Evolutionary conservation across 2,888 invertebrate species (phyloP).

Genomic region (Opisthograptis luteolata): DNA sequence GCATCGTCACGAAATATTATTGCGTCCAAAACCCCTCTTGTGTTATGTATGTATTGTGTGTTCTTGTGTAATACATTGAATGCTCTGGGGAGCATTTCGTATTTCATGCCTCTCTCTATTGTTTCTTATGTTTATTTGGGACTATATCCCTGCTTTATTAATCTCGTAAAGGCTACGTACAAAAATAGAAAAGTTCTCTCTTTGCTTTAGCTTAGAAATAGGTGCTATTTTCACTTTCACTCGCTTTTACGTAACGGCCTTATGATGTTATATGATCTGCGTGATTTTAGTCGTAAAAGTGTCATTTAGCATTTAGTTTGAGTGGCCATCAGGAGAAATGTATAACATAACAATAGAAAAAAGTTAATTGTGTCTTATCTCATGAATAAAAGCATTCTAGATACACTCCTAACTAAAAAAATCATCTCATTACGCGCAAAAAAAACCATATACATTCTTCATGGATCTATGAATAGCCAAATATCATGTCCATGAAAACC

Average conservation of each 20-base stretch:
- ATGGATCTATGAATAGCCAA: too few species aligned
- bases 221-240: slow-evolving; percentile 10
- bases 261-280: neutral
- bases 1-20: slow-evolving; percentile 20
- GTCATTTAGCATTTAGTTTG: too few species aligned
- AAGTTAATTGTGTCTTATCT: too few species aligned
- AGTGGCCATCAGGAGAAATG: too few species aligned
- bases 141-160: slow-evolving; percentile 5
- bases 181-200: neutral
- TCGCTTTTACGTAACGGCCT: slow-evolving; percentile 5
- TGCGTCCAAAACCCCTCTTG: slow-evolving; percentile 19
- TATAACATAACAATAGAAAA: too few species aligned
- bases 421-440: too few species aligned
- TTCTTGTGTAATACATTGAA: slow-evolving; percentile 5
- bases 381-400: too few species aligned
- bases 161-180: slow-evolving; percentile 7
- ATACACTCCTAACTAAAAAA: too few species aligned
- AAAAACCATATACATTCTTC: too few species aligned
- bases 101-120: neutral
- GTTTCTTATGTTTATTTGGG: slow-evolving; percentile 19
- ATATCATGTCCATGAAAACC: too few species aligned
- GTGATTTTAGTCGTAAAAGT: neutral
- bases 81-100: slow-evolving; percentile 1
- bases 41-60: neutral
- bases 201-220: slow-evolving; percentile 2